Evolutionary conservation across 2,797 vertebrate genomes (phyloP).

Genomic region (Serranus cabrilla): DNA sequence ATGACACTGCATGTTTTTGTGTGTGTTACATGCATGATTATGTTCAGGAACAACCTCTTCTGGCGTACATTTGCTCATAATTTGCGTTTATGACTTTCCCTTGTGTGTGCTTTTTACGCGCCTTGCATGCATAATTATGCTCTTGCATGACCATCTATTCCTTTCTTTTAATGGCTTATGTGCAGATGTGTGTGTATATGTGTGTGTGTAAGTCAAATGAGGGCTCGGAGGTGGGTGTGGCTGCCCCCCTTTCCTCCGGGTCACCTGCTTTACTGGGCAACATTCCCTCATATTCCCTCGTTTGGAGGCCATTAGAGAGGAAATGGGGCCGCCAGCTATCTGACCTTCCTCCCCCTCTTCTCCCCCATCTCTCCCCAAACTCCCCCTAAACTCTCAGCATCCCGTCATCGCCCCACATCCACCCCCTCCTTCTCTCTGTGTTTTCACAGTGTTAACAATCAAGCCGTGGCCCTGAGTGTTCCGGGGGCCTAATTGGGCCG

Average conservation of each 20-base stretch:
- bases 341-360: constrained; percentile 55
- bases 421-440: constrained; percentile 54
- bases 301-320: constrained; percentile 85
- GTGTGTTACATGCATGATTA: constrained; percentile 30
- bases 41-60: constrained; percentile 43
- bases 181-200: constrained; percentile 44
- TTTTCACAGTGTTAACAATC: constrained; percentile 86
- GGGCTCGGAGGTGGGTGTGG: constrained; percentile 55
- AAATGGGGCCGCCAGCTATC: constrained; percentile 80
- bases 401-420: constrained; percentile 59
- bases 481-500: constrained; percentile 82
- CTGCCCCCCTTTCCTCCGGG: constrained; percentile 66
- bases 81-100: constrained; percentile 58
- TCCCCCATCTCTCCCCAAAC: constrained; percentile 44
- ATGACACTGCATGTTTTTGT: constrained; percentile 48
- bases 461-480: constrained; percentile 83
- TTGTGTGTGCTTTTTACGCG: constrained; percentile 26
- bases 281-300: constrained; percentile 75
- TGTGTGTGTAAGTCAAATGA: constrained; percentile 26
- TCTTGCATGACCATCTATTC: constrained; percentile 60
- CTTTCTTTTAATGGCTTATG: constrained; percentile 53
- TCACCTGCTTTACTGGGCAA: constrained; percentile 81
- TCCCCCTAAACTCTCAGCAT: constrained; percentile 54
- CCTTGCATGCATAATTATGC: constrained; percentile 48
- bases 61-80: constrained; percentile 48